Evolutionary conservation across 2,888 invertebrate genomes (phyloP), one percentile per base, ranked within the genome.

Genomic region (Ectemnius continuus): DNA sequence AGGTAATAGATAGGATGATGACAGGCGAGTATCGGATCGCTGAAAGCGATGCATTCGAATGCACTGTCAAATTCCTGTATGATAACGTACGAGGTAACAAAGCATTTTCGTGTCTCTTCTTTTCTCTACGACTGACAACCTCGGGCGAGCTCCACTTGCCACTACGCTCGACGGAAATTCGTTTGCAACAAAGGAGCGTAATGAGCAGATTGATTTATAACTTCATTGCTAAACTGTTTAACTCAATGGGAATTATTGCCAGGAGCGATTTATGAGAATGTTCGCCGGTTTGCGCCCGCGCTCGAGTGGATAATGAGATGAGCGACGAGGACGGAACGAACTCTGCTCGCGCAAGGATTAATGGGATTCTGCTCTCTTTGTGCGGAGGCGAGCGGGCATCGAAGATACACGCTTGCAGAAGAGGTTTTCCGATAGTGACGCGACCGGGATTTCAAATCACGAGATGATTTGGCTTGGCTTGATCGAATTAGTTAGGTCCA

Each of bases 1-100:
- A 81, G 87, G 84, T 88, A 85, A 89, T 86, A 76, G 87, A 84
- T 81, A 79, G 78, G 70, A 76, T 85, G 87, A 89, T 90, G 86
- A 90, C 88, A 88, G 86, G 74, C 84, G 81, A 76, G 84, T 72
- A 75, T 64, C 75, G 73, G 79, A 67, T 81, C 36, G 76, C 59
- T 67, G 75, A 47, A 59, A 56, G 75, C 69, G 73, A 76, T 70
- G 77, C 73, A 56, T 72, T 45, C 63, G 71, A 67, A 59, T 61
- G 61, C 61, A 36, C 36, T 36, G 52, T 11, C 4, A 52, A 52
- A 52, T 14, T 52, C 1, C 0, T 52, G 52, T 5, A 52, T 52
- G 52, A 16, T 52, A 52, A 4, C 28, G 3, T 4, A 5, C 28
- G 28, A 28, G 3, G 28, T 2, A 28, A 28, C 5, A 28, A 5